phyloP scores from a whole-genome alignment of 2,888 invertebrate genomes.

The Amiota minor region DNA sequence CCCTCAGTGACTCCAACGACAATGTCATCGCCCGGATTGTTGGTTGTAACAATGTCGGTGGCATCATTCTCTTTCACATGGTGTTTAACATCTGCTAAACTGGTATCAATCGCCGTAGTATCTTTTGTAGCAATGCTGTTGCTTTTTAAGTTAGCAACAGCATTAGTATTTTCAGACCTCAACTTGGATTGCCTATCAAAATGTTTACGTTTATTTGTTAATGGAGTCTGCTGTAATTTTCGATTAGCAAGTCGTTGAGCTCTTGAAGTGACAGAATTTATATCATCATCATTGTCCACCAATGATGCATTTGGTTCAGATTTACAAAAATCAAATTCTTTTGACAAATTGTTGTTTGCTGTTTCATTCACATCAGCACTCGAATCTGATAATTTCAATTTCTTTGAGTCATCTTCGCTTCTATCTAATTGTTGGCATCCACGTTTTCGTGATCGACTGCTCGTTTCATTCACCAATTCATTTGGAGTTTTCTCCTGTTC shows the following conservation, averaged over 20 bases:
- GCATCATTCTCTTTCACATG: slow-evolving; percentile 13
- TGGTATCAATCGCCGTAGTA: neutral
- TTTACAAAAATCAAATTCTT: neutral
- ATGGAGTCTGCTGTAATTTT: slow-evolving; percentile 50
- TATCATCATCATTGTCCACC: neutral
- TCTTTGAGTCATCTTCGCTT: neutral
- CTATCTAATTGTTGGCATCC: neutral
- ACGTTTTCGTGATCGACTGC: slow-evolving; percentile 4
- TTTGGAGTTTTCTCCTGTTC: neutral
- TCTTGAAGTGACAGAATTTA: slow-evolving; percentile 34
- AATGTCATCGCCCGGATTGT: neutral
- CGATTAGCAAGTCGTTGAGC: slow-evolving; percentile 64
- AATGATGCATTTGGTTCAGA: neutral
- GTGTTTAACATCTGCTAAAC: slow-evolving; percentile 19
- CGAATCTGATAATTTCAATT: neutral
- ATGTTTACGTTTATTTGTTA: slow-evolving; percentile 62
- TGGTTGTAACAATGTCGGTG: slow-evolving; percentile 28
- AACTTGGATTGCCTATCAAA: slow-evolving; percentile 51
- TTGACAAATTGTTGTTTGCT: neutral
- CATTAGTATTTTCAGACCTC: slow-evolving; percentile 31
- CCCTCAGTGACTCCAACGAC: slow-evolving; percentile 36
- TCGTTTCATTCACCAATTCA: neutral
- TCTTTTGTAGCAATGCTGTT: neutral
- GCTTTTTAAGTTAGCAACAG: slow-evolving; percentile 12
- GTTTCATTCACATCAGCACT: neutral